Evolutionary conservation across 1,140 invertebrate species (phyloP), one percentile per base, ranked within the genome.

Genomic region (Habropoda laboriosa): DNA sequence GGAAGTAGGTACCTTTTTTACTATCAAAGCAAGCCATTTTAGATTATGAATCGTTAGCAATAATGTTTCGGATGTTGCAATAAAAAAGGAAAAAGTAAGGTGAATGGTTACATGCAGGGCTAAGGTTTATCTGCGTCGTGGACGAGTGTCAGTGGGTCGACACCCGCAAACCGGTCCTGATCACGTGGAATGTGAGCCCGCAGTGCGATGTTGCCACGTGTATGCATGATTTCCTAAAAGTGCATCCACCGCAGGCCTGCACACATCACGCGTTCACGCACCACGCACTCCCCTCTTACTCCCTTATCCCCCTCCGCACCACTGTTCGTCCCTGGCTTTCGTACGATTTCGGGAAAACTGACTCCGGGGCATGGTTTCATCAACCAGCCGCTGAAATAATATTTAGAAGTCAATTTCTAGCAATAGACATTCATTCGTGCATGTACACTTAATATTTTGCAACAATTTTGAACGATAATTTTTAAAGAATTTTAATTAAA

Each of bases 201-300:
- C 38, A 13, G 47, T 42, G 89, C 89, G 82, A 73, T 81, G 90
- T 91, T 91, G 90, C 90, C 89, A 90, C 89, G 64, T 90, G 80
- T 88, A 79, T 87, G 64, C 81, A 72, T 84, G 61, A 81, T 87
- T 87, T 86, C 68, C 83, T 75, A 79, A 90, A 91, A 90, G 79
- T 91, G 90, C 90, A 91, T 82, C 85, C 70, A 76, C 47, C 63
- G 32, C 27, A 32, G 45, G n/a, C 63, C 38, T 40, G 32, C n/a
- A 47, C 30, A 51, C 63, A 57, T 24, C 51, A 42, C 47, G 32
- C 60, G 38, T 21, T 13, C 47, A 32, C 53, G 35, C 53, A 53
- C 45, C n/a, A 24, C 24, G 32, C 12, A 6, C 4, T 38, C 12
- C 8, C 4, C 6, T 35, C 24, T n/a, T n/a, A n/a, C n/a, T n/a